Conservation (phyloP, 2,113 vertebrate species). For the Caretta caretta region DNA sequence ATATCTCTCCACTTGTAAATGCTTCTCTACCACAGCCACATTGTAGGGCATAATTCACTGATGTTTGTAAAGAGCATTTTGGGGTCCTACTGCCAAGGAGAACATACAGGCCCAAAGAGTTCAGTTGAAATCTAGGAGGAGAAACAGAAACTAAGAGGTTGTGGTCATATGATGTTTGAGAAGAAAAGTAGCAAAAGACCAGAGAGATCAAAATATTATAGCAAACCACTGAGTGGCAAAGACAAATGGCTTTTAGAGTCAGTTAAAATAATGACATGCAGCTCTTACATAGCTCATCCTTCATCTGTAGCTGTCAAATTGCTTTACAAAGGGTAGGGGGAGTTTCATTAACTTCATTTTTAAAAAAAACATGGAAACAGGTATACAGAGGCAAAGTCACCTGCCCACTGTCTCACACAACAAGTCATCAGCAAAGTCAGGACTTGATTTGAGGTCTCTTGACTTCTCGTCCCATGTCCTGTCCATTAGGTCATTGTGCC, state of each 20-base stretch:
- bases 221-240: neutral
- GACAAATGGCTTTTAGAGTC: neutral
- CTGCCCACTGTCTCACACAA: neutral
- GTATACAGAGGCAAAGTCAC: neutral
- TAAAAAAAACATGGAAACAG: neutral
- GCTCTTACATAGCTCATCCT: neutral
- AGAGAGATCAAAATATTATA: neutral
- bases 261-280: neutral
- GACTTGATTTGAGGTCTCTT: neutral
- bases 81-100: neutral
- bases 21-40: neutral
- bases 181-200: neutral
- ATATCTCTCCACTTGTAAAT: neutral
- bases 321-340: neutral
- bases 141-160: neutral
- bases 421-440: neutral
- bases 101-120: neutral
- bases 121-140: neutral
- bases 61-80: neutral
- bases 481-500: neutral
- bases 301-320: neutral
- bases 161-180: neutral
- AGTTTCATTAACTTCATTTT: neutral
- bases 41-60: neutral
- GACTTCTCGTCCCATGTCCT: neutral